Conservation (phyloP, 2,797 vertebrate genomes). For the Sebastes wilsoni region DNA sequence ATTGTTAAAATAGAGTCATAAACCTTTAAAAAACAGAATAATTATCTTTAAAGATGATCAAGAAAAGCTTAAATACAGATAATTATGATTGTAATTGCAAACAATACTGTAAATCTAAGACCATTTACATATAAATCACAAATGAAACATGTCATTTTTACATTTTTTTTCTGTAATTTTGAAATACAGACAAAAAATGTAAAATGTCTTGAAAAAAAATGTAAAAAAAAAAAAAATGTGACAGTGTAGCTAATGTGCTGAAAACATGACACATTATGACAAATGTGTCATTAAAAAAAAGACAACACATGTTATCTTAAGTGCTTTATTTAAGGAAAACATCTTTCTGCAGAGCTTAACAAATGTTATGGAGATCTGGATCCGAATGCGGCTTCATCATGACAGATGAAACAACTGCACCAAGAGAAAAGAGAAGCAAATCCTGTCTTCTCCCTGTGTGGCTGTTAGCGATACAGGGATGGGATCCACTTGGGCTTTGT, state of each 20-base stretch:
- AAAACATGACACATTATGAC: neutral
- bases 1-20: no score
- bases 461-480: conserved; percentile 26
- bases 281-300: neutral
- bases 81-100: no score
- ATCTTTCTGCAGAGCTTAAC: neutral
- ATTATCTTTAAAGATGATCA: no score
- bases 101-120: no score
- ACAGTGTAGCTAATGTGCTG: neutral
- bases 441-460: neutral
- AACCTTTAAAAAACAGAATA: no score
- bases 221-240: no score
- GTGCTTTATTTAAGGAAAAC: neutral
- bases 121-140: no score
- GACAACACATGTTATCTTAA: neutral
- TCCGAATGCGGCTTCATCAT: neutral
- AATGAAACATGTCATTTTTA: no score
- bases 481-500: conserved; percentile 55
- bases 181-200: no score
- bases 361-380: neutral
- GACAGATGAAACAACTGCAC: conserved; percentile 27
- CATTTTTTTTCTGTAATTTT: no score
- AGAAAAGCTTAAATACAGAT: no score
- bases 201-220: no score
- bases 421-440: conserved; percentile 10